Evolutionary conservation across 2,113 vertebrate species (phyloP).

Genomic region (Scomber scombrus): DNA sequence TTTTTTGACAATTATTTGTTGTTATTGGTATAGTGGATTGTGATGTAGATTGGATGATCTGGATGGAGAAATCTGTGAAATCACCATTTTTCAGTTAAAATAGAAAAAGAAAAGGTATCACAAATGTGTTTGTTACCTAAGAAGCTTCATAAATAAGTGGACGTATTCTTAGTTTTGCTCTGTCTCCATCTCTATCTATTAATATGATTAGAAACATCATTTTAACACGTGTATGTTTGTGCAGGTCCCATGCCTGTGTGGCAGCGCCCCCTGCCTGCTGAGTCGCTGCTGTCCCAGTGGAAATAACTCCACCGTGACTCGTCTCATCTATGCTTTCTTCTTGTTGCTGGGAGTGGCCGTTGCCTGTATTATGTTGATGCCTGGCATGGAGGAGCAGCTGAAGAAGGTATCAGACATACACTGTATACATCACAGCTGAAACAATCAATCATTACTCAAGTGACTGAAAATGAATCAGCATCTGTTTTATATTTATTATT

Average conservation of each 20-base stretch:
- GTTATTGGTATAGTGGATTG: no score
- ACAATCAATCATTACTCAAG: no score
- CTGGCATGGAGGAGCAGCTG: constrained; percentile 97
- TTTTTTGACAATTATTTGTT: no score
- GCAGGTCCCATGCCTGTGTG: constrained; percentile 96
- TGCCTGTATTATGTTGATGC: constrained; percentile 96
- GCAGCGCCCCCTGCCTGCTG: constrained; percentile 95
- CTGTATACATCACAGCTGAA: not conserved
- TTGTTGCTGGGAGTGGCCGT: constrained; percentile 93
- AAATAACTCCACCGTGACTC: constrained; percentile 97
- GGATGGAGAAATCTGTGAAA: no score
- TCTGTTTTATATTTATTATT: no score
- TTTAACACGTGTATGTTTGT: constrained; percentile 1
- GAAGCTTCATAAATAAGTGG: not conserved
- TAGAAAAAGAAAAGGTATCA: no score
- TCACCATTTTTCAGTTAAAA: no score
- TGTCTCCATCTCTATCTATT: not conserved
- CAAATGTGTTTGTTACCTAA: no score
- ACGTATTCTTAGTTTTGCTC: no score
- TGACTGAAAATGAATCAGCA: no score
- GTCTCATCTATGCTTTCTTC: constrained; percentile 95
- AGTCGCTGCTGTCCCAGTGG: constrained; percentile 98
- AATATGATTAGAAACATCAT: not conserved
- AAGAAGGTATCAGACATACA: constrained; percentile 89
- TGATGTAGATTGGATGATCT: no score